Percentiles rank a stretch among this genome's conserved stretches.
Evolutionary conservation across 2,113 vertebrate species (phyloP).

Genomic region (Alethe castanea): DNA sequence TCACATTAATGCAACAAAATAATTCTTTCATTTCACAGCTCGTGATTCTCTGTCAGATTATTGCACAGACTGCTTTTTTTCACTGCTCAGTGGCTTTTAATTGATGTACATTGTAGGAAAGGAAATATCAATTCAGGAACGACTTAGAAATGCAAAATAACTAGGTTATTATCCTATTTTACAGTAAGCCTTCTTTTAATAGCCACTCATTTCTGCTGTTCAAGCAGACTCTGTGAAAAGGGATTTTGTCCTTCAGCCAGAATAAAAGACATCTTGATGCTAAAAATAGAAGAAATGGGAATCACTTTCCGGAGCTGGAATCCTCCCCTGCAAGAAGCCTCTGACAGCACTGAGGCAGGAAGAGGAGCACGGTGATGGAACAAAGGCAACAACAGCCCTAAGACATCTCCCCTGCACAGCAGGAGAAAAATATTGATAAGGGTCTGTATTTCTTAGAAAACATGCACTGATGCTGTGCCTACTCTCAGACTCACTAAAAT

Average conservation of each 20-base stretch:
- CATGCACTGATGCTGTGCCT: not conserved
- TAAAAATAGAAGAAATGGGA: constrained; percentile 66
- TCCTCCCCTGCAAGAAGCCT: constrained; percentile 45
- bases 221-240: constrained; percentile 48
- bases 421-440: constrained; percentile 18
- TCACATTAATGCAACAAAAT: constrained; percentile 3
- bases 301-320: constrained; percentile 57
- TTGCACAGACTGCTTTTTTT: constrained; percentile 23
- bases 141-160: constrained; percentile 54
- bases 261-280: constrained; percentile 64
- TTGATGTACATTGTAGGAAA: not conserved
- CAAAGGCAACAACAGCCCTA: constrained; percentile 36
- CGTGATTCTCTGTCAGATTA: constrained; percentile 26
- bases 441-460: constrained; percentile 20
- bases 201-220: constrained; percentile 60
- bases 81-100: constrained; percentile 21
- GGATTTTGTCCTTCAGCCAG: constrained; percentile 65
- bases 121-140: constrained; percentile 36
- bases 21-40: constrained; percentile 23
- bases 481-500: not conserved
- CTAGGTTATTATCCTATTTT: constrained; percentile 55
- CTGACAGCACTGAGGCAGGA: constrained; percentile 23
- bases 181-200: constrained; percentile 61
- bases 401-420: constrained; percentile 15
- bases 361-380: not conserved